Evolutionary conservation across 1,140 invertebrate genomes (phyloP), one percentile per base, ranked within the genome.

Genomic region (Cheumatopsyche charites): DNA sequence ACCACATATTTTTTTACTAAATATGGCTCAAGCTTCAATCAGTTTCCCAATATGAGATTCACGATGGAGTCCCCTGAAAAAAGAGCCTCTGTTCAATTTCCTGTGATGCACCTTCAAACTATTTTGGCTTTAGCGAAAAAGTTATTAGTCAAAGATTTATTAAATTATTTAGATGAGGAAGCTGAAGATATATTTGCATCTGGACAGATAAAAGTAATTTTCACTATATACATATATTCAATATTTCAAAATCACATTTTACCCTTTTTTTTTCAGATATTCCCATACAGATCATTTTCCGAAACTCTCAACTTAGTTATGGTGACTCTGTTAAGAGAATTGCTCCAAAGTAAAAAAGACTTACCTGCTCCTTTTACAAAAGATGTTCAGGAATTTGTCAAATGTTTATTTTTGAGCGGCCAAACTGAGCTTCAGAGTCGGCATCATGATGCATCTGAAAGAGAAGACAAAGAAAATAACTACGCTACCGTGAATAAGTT

Each of bases 251-350:
- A 52, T 17, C 13, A 3, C 2, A n/a, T 45, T 45, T 45, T 45
- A 42, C 12, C 5, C 12, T 6, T 42, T 7, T 63, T 84, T 78
- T 86, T 92, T 41, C 85, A 90, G 80, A 88, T 91, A 67, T 95
- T 94, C 78, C 92, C 93, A 1, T 98, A 97, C 80, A 91, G 93
- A 78, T 94, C 93, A 1, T 96, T 97, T 79, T 98, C 94, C 73
- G 97, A 99, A 84, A 95, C 93, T 0, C 85, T 99, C 49, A 98
- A 95, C 82, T 83, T 99, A 45, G 95, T 97, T 0, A 90, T 97
- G 86, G 93, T 98, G 1, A 95, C 95, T 0, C 82, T 98, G 62
- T 82, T 99, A 43, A 85, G 95, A 72, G 96, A 99, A 82, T 82
- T 99, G 41, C 82, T 99, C 25, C 93, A 96, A 77, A 90, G 92